phyloP scores from a whole-genome alignment of 2,113 vertebrate species.

The Gopherus evgoodei region DNA sequence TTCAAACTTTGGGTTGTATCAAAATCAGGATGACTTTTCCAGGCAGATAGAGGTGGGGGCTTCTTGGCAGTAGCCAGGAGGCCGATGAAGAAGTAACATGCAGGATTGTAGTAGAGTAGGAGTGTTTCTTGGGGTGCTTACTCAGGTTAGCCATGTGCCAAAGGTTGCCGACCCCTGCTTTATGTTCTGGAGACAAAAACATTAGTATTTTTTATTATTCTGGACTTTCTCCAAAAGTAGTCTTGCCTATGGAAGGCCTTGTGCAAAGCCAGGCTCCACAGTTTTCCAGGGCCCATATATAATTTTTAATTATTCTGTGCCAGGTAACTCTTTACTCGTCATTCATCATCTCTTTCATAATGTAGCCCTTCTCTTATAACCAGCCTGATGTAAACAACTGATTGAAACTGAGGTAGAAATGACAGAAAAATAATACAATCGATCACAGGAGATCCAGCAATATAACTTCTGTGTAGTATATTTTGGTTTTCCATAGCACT shows the following conservation, averaged over 20 bases:
- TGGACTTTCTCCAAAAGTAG: not conserved
- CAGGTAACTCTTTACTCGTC: not conserved
- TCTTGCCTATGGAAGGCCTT: not conserved
- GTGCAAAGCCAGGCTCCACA: not conserved
- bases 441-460: not conserved
- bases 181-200: not conserved
- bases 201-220: not conserved
- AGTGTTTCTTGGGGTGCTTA: too few species aligned
- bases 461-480: not conserved
- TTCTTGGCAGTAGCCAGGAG: not conserved
- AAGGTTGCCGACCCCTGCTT: not conserved
- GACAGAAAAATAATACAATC: not conserved
- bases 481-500: conserved; percentile 24
- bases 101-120: not conserved
- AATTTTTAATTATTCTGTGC: not conserved
- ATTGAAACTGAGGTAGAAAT: not conserved
- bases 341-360: not conserved
- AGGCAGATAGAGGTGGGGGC: not conserved
- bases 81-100: not conserved
- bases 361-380: not conserved
- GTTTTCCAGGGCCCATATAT: not conserved
- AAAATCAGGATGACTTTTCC: not conserved
- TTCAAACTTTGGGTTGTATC: not conserved
- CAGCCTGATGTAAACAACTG: not conserved
- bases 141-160: too few species aligned